Evolutionary conservation across 2,113 vertebrate species (phyloP).

Genomic region (Prunella fulvescens): DNA sequence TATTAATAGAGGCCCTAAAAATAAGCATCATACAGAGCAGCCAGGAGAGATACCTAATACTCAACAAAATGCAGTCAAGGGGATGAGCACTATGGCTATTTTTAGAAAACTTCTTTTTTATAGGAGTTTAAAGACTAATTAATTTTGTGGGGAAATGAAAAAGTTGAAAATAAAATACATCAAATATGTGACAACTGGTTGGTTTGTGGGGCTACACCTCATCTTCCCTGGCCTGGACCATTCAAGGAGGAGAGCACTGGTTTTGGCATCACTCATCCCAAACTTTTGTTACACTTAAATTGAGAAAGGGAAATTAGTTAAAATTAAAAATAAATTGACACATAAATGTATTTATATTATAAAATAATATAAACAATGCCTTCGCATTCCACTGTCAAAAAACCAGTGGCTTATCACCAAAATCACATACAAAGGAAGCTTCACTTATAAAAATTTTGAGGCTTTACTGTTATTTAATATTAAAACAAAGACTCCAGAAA

Average conservation of each 20-base stretch:
- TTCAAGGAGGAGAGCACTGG: background rate
- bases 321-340: background rate
- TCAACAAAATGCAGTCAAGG: constrained; percentile 45
- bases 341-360: background rate
- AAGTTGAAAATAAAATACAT: background rate
- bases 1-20: constrained; percentile 71
- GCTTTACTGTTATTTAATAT: background rate
- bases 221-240: background rate
- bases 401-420: background rate
- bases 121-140: background rate
- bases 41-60: constrained; percentile 66
- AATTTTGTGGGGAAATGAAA: background rate
- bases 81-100: background rate
- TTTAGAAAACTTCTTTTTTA: background rate
- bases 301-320: background rate
- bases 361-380: background rate
- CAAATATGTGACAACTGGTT: background rate
- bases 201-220: background rate
- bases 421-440: background rate
- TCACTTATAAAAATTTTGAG: background rate
- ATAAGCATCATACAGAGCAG: constrained; percentile 39
- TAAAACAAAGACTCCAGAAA: background rate
- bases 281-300: background rate
- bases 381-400: background rate
- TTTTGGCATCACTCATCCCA: background rate